These are phyloP conservation scores for Drosophila sordidula DNA, from an alignment of 2,888 invertebrate genomes.

Conservation along the genomic window DNA sequence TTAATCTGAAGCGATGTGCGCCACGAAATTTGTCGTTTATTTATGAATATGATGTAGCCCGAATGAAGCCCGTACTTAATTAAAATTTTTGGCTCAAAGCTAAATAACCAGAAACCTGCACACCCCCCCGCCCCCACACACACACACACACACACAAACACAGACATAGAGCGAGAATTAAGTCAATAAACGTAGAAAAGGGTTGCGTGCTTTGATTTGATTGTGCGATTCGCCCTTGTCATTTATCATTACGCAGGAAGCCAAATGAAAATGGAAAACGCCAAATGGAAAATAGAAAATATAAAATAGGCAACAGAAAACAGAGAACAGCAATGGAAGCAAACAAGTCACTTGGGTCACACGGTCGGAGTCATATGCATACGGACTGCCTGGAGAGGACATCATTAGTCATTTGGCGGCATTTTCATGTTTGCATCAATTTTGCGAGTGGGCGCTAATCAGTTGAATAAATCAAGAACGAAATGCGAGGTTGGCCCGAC, in stretches of 20 bases:
- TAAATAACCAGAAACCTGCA: slow-evolving; percentile 20
- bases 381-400: slow-evolving; percentile 16
- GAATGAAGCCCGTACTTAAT: slow-evolving; percentile 59
- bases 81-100: slow-evolving; percentile 55
- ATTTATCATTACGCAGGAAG: slow-evolving; percentile 63
- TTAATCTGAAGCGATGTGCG: slow-evolving; percentile 51
- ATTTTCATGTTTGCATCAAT: slow-evolving; percentile 69
- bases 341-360: slow-evolving; percentile 53
- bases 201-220: slow-evolving; percentile 70
- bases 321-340: slow-evolving; percentile 24
- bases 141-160: background rate
- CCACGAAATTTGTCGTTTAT: slow-evolving; percentile 72
- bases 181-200: slow-evolving; percentile 68
- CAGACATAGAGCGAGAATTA: slow-evolving; percentile 26
- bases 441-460: slow-evolving; percentile 67
- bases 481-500: slow-evolving; percentile 33
- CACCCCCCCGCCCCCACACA: background rate
- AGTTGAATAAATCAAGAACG: slow-evolving; percentile 76
- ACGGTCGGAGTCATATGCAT: slow-evolving; percentile 49
- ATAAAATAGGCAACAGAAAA: slow-evolving; percentile 16
- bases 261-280: slow-evolving; percentile 22
- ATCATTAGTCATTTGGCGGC: slow-evolving; percentile 76
- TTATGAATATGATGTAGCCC: slow-evolving; percentile 70
- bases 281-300: slow-evolving; percentile 15
- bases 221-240: slow-evolving; percentile 69